A percentile compares a stretch with the other conserved stretches of the same genome.
phyloP scores from a whole-genome alignment of 2,113 vertebrate species.

The Paraplagusia blochii region DNA sequence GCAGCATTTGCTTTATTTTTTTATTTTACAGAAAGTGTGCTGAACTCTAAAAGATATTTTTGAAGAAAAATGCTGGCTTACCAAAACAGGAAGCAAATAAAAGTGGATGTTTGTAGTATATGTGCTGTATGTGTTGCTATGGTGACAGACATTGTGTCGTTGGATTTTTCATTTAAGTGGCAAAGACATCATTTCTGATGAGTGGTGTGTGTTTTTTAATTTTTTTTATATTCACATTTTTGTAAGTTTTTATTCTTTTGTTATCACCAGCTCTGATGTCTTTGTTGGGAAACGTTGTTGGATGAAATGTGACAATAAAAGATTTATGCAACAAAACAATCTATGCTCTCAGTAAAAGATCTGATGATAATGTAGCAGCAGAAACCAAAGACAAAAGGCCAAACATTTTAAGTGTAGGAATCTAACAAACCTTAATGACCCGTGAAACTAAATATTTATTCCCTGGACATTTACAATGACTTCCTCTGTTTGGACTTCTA shows the following conservation, averaged over 20 bases:
- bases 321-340: conserved; percentile 69
- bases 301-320: conserved; percentile 77
- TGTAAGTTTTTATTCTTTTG: conserved; percentile 65
- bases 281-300: conserved; percentile 69
- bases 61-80: conserved; percentile 68
- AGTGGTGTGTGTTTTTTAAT: conserved; percentile 67
- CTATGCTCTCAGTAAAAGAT: conserved; percentile 24
- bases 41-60: conserved; percentile 65
- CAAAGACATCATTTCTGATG: conserved; percentile 52
- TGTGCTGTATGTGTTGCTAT: conserved; percentile 54
- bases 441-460: neutral
- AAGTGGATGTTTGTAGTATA: conserved; percentile 67
- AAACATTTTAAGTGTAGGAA: neutral
- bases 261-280: conserved; percentile 67
- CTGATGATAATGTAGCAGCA: neutral
- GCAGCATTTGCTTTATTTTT: conserved; percentile 69
- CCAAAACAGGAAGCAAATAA: conserved; percentile 54
- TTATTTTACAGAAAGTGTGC: conserved; percentile 60
- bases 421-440: conserved; percentile 3
- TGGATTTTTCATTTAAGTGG: conserved; percentile 56
- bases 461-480: neutral
- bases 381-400: neutral
- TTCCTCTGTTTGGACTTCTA: neutral
- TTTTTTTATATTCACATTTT: conserved; percentile 67
- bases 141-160: conserved; percentile 39